Conservation (phyloP, 2,888 invertebrate genomes). For the Hypsopygia costalis region DNA sequence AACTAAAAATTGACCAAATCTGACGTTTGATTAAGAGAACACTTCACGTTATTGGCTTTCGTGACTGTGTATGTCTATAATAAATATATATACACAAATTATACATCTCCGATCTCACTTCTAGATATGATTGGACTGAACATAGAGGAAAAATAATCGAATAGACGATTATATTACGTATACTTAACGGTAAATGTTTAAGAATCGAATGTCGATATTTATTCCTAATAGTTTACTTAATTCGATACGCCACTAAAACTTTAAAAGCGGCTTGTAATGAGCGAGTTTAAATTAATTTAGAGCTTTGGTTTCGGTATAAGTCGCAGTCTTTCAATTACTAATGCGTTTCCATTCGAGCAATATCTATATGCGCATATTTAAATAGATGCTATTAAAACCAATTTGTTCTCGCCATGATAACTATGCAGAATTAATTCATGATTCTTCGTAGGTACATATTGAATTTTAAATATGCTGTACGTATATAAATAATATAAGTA, state of each 20-base stretch:
- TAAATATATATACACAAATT: conserved; percentile 39
- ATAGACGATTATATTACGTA: conserved; percentile 20
- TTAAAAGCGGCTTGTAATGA: conserved; percentile 37
- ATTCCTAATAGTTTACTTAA: conserved; percentile 38
- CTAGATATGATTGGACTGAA: conserved; percentile 26
- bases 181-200: conserved; percentile 32
- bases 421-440: conserved; percentile 28
- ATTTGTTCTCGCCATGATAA: conserved; percentile 48
- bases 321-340: conserved; percentile 34
- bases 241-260: conserved; percentile 34
- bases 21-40: conserved; percentile 75
- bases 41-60: conserved; percentile 41
- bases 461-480: conserved; percentile 19
- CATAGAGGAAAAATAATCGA: conserved; percentile 25
- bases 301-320: conserved; percentile 37
- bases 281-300: conserved; percentile 50
- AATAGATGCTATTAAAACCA: conserved; percentile 42
- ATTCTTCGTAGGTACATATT: conserved; percentile 16
- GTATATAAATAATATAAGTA: conserved; percentile 6
- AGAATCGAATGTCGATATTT: conserved; percentile 23
- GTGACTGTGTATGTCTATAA: conserved; percentile 43
- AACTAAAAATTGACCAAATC: conserved; percentile 71
- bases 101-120: conserved; percentile 27
- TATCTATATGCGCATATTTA: conserved; percentile 54
- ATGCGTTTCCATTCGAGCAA: conserved; percentile 37